Conservation (phyloP, 37 sponge, comb jelly and placozoan genomes). For the Cliona cf. orientalis region DNA sequence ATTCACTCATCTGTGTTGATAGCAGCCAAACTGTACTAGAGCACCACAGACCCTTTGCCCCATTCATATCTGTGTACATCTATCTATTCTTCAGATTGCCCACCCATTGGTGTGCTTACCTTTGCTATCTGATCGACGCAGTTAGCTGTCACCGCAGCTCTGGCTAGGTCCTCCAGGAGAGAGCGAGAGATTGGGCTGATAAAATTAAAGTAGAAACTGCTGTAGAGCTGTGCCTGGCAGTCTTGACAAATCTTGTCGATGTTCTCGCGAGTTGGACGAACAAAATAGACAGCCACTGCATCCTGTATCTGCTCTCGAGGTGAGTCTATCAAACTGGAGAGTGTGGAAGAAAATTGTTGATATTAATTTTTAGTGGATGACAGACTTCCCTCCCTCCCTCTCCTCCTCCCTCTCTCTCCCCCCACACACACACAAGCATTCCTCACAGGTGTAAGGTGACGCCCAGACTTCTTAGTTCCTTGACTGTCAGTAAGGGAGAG, state of each 20-base stretch:
- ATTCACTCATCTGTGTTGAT: no score
- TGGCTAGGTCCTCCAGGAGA: constrained; percentile 89
- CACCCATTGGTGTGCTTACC: constrained; percentile 20
- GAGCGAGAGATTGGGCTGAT: constrained; percentile 86
- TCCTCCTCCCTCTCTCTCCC: no score
- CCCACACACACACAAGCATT: no score
- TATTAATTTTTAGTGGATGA: neutral
- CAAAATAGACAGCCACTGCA: constrained; percentile 93
- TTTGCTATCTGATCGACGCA: constrained; percentile 73
- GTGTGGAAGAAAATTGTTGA: neutral
- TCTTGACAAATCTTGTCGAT: constrained; percentile 86
- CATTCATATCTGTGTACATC: neutral
- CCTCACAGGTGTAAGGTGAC: constrained; percentile 95
- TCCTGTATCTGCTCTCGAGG: constrained; percentile 89
- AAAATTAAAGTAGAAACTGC: constrained; percentile 90
- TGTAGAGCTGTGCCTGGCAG: constrained; percentile 84
- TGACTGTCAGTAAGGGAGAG: constrained; percentile 94
- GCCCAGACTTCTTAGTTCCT: constrained; percentile 86
- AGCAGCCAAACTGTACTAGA: no score
- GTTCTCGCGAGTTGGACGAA: constrained; percentile 82
- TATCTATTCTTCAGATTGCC: neutral
- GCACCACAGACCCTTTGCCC: neutral
- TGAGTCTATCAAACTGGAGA: constrained; percentile 60
- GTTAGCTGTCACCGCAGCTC: constrained; percentile 77
- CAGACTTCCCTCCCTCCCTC: neutral